Base-by-base conservation (phyloP, 2,888 invertebrate species). In the Acanthosoma haemorrhoidale region DNA sequence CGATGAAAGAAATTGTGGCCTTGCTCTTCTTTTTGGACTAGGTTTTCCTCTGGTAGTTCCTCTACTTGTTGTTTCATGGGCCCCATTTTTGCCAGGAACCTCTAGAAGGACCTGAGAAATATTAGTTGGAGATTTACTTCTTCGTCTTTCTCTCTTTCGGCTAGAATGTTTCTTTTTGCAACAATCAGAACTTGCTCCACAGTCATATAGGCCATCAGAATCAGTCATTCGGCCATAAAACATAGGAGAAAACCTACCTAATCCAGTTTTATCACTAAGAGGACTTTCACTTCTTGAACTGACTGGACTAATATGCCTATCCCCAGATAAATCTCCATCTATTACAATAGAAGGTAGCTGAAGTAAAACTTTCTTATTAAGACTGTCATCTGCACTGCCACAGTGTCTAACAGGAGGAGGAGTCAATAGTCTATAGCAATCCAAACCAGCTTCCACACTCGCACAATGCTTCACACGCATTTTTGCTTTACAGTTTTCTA, bases 271-370 rank as follows among this genome's bases (percentile, higher is more conserved):
- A 78, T 90, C 90, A 79, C 90, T 90, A 60, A 90, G 80, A 9
- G 90, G 90, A 80, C 89, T 89, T 78, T 90, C 90, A 77, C 90
- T 90, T 75, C 90, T 84, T 15, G 90, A 90, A 79, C 90, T 90
- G 69, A 90, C 88, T 4, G 90, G 90, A 77, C 89, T 89, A 60
- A 87, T 73, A 60, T 69, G 73, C 43, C 69, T 67, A 43, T 73
- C 75, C 9, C 31, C 72, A 36, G 78, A 77, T 25, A 78, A 76
- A 74, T 85, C 85, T 21, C 82, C 79, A 76, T 85, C 84, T 67
- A 86, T 83, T 38, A 85, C 81, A 75, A 86, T 85, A 0, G 88
- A 84, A 68, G 88, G 85, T 74, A 89, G 80, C 76, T 84, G 84
- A 43, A 85, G 78, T 16, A 51, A 34, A 16, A 34, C 68, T 64